These are phyloP conservation scores for Rhagologus leucostigma DNA, from an alignment of 2,113 vertebrate species.

Conservation along the genomic window DNA sequence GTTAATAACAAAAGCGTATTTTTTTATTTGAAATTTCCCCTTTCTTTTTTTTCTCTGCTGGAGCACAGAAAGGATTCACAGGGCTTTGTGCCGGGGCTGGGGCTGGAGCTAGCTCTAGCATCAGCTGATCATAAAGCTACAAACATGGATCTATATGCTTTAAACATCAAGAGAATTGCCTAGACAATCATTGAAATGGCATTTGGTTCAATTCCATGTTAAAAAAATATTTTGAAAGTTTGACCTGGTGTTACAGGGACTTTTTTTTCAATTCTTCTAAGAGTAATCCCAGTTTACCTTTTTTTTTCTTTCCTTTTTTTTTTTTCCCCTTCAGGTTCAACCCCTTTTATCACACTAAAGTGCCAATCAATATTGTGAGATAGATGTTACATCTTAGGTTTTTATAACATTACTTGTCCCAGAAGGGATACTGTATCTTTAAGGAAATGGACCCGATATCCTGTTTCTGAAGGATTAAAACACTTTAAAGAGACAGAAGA, in stretches of 20 bases:
- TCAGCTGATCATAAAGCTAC: not conserved
- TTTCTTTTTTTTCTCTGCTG: not conserved
- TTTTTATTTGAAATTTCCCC: not conserved
- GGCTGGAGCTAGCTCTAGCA: not conserved
- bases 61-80: not conserved
- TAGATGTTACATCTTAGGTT: slow-evolving; percentile 81
- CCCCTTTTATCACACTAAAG: slow-evolving; percentile 81
- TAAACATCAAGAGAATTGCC: slow-evolving; percentile 30
- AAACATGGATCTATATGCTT: not conserved
- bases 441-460: slow-evolving; percentile 84
- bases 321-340: slow-evolving; percentile 75
- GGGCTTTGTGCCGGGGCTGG: not conserved
- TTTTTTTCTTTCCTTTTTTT: not conserved
- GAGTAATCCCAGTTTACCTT: slow-evolving; percentile 65
- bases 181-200: slow-evolving; percentile 15
- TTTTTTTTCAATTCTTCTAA: slow-evolving; percentile 61
- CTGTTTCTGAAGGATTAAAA: slow-evolving; percentile 85
- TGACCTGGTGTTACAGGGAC: slow-evolving; percentile 41
- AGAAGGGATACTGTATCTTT: slow-evolving; percentile 85
- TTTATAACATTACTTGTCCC: slow-evolving; percentile 81
- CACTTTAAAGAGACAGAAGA: slow-evolving; percentile 87
- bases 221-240: slow-evolving; percentile 32
- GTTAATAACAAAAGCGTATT: not conserved
- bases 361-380: slow-evolving; percentile 79
- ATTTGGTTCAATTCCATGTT: slow-evolving; percentile 29